Evolutionary conservation across 2,797 vertebrate species (phyloP).

Genomic region (Miichthys miiuy): DNA sequence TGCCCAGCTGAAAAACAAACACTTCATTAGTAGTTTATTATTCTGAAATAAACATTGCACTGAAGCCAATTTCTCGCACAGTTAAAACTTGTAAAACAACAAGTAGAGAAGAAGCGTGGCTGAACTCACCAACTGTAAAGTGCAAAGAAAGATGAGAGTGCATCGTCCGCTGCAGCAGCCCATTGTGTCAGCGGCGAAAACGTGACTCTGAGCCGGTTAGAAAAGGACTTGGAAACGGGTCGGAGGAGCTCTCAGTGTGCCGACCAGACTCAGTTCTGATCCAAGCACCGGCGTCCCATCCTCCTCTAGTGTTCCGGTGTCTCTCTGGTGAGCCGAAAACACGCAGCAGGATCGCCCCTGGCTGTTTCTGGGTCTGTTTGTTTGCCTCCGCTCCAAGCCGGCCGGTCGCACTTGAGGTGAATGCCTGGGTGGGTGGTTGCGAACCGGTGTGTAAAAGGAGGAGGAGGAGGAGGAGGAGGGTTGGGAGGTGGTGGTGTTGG

Average conservation of each 20-base stretch:
- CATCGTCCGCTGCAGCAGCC: constrained; percentile 93
- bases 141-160: constrained; percentile 90
- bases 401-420: constrained; percentile 65
- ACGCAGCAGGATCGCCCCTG: constrained; percentile 4
- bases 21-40: no score
- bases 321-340: constrained; percentile 6
- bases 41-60: background rate
- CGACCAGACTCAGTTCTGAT: constrained; percentile 65
- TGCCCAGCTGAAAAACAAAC: background rate
- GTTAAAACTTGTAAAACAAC: constrained; percentile 36
- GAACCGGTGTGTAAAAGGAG: constrained; percentile 61
- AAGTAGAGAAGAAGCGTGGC: background rate
- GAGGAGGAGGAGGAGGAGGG: constrained; percentile 18
- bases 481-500: constrained; percentile 10
- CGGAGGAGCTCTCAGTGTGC: constrained; percentile 41
- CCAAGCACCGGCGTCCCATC: constrained; percentile 68
- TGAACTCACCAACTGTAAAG: constrained; percentile 92
- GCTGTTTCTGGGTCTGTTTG: constrained; percentile 2
- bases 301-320: constrained; percentile 18
- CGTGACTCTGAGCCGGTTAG: constrained; percentile 50
- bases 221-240: constrained; percentile 39
- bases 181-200: constrained; percentile 82
- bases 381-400: constrained; percentile 45
- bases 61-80: background rate
- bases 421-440: constrained; percentile 59